Evolutionary conservation across 2,888 invertebrate genomes (phyloP).

Genomic region (Panorpa germanica): DNA sequence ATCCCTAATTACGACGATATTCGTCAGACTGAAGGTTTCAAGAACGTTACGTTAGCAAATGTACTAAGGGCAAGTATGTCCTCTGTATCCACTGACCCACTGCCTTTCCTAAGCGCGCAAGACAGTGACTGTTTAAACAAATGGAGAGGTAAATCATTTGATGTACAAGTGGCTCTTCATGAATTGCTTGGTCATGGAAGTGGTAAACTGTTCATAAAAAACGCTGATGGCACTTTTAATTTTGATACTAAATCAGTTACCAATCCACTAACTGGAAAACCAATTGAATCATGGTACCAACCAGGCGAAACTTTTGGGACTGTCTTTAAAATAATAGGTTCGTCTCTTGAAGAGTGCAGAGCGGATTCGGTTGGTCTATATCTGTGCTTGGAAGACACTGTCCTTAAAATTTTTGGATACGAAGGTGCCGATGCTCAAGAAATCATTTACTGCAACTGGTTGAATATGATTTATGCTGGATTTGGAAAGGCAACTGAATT

Average conservation of each 20-base stretch:
- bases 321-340: slow-evolving; percentile 71
- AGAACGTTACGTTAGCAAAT: slow-evolving; percentile 95
- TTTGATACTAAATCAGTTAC: slow-evolving; percentile 49
- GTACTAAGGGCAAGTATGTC: slow-evolving; percentile 69
- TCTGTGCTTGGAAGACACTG: slow-evolving; percentile 55
- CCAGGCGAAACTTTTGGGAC: slow-evolving; percentile 85
- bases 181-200: slow-evolving; percentile 92
- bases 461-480: slow-evolving; percentile 73
- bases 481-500: slow-evolving; percentile 69
- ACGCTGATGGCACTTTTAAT: slow-evolving; percentile 60
- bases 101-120: slow-evolving; percentile 60
- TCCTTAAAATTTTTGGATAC: slow-evolving; percentile 67
- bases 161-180: slow-evolving; percentile 87
- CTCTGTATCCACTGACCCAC: slow-evolving; percentile 57
- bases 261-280: slow-evolving; percentile 47
- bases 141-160: slow-evolving; percentile 68
- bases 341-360: slow-evolving; percentile 90
- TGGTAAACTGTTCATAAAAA: slow-evolving; percentile 69
- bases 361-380: slow-evolving; percentile 95
- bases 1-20: slow-evolving; percentile 98
- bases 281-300: slow-evolving; percentile 55
- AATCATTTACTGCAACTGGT: slow-evolving; percentile 84
- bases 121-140: slow-evolving; percentile 65
- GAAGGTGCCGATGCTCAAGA: slow-evolving; percentile 55
- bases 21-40: slow-evolving; percentile 90